These are phyloP conservation scores for Tanaodytes sp. DNA, from an alignment of 2,888 invertebrate genomes.

Conservation along the genomic window DNA sequence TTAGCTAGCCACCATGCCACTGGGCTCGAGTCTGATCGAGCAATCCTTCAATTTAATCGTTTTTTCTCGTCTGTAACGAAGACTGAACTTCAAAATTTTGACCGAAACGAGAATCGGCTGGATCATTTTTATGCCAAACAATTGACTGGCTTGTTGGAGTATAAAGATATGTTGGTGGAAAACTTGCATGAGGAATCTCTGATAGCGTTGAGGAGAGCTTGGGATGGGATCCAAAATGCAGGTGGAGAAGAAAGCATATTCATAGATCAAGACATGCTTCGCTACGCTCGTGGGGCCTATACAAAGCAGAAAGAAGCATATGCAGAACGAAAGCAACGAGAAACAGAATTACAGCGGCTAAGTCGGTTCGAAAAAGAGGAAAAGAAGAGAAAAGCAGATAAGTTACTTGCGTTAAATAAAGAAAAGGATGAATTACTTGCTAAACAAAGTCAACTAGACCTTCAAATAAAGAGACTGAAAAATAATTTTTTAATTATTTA, in stretches of 20 bases:
- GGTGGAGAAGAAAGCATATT: conserved; percentile 10
- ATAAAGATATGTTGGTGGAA: conserved; percentile 14
- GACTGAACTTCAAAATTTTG: background rate
- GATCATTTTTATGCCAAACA: background rate
- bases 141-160: background rate
- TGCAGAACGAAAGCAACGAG: conserved; percentile 6
- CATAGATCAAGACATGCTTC: conserved; percentile 15
- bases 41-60: conserved; percentile 5
- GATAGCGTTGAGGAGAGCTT: conserved; percentile 23
- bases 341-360: conserved; percentile 2
- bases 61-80: background rate
- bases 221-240: conserved; percentile 22
- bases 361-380: conserved; percentile 14
- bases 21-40: conserved; percentile 13
- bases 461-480: conserved; percentile 12
- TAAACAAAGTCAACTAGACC: conserved; percentile 7
- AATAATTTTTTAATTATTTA: too few species aligned
- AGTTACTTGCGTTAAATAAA: conserved; percentile 7
- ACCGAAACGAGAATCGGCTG: conserved; percentile 8
- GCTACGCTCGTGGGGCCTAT: conserved; percentile 18
- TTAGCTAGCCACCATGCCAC: conserved; percentile 15
- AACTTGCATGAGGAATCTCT: conserved; percentile 21
- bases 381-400: conserved; percentile 14
- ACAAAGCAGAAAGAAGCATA: background rate
- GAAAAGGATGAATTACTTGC: conserved; percentile 6